Conservation (phyloP, 2,888 invertebrate species). For the Holacanthella duospinosa region DNA sequence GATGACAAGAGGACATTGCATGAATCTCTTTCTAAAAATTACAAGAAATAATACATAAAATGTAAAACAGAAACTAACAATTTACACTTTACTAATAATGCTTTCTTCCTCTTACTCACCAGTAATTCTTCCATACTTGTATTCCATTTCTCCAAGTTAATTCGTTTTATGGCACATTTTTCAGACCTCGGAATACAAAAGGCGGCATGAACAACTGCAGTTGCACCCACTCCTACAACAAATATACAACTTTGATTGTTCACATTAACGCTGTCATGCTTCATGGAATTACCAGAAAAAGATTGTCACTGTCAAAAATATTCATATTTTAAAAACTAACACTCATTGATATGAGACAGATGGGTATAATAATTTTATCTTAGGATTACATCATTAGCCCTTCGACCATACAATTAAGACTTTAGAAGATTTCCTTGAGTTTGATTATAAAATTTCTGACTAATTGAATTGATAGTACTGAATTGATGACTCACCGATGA, state of each 20-base stretch:
- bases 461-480: not conserved
- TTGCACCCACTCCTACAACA: conserved; percentile 78
- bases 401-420: no score
- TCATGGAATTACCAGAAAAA: no score
- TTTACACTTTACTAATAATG: not conserved
- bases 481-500: conserved; percentile 60
- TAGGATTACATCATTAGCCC: no score
- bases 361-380: no score
- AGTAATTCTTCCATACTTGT: conserved; percentile 95
- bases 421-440: no score
- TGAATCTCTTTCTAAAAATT: conserved; percentile 60
- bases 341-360: no score
- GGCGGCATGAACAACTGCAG: conserved; percentile 89
- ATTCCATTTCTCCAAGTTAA: conserved; percentile 98
- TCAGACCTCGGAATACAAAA: conserved; percentile 80
- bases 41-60: not conserved
- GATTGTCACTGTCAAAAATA: no score
- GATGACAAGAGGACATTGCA: conserved; percentile 97
- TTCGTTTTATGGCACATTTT: conserved; percentile 95
- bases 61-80: not conserved
- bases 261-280: no score
- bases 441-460: no score
- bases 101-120: conserved; percentile 49
- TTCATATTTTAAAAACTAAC: no score
- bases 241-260: not conserved